Base-by-base conservation (phyloP, 2,797 vertebrate genomes). In the Sphaeramia orbicularis region DNA sequence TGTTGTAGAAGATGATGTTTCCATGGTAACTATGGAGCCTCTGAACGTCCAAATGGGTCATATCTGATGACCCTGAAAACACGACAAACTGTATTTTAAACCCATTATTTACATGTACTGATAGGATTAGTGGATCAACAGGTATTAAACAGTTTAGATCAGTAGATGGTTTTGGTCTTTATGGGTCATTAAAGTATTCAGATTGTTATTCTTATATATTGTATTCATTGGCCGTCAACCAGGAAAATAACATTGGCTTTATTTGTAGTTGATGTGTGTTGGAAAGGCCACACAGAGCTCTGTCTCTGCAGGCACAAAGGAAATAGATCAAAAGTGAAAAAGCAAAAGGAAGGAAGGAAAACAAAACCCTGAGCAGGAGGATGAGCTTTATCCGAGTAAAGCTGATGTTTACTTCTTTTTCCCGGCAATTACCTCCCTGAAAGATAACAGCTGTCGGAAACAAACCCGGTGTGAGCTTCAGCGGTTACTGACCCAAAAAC, bases 381-480 rank as follows among this genome's bases (percentile, higher is more conserved):
- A 14, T 30, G 0, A 3, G 37, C 53, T 37, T 49, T 2, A 16
- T 14, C 47, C n/a, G 14, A 51, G 42, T 35, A 16, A 38, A 47
- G n/a, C 6, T 16, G n/a, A 41, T 30, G 40, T 53, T 53, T 50
- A n/a, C 44, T 47, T 15, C 35, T 44, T 51, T 59, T 36, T 64
- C 21, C 12, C 4, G 0, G 14, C 71, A 74, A 51, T 44, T 66
- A 40, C 16, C 13, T 49, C 24, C 13, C 12, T 21, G 27, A 42
- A 54, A 27, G 18, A 37, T 12, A 24, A 45, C 21, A 47, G 49
- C 41, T 13, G 15, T 9, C 27, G 42, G 47, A 43, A 9, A 52
- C 13, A 4, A 42, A 27, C 27, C 42, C 41, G n/a, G 24, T 51
- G 40, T 36, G 52, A 0, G 15, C 27, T 49, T 65, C 62, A 54